Evolutionary conservation across 2,888 invertebrate genomes (phyloP), one percentile per base, ranked within the genome.

Genomic region (Cataglyphis rosenhaueri): DNA sequence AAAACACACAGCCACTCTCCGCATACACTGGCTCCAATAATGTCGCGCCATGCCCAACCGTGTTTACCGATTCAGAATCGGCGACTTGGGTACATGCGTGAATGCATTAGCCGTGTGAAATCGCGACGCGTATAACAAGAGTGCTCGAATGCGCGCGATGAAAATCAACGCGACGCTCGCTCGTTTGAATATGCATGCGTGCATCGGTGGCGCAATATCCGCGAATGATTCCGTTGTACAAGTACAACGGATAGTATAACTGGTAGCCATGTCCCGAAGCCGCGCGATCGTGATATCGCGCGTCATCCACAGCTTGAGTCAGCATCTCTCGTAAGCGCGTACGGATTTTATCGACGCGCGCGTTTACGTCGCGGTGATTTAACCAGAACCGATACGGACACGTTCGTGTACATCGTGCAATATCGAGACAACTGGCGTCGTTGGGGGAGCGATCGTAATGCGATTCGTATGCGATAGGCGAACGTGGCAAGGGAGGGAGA

Each of bases 101-200:
- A 76, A 76, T 76, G 65, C 76, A 78, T 74, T 65, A 73, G 61
- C n/a, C 66, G 66, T 21, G 48, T 64, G 71, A 64, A 65, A 76
- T 75, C 65, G 62, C 48, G 55, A 78, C 62, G 73, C 68, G 85
- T 68, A 57, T 66, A 52, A 61, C 52, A 74, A 76, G 85, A 68
- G 82, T 70, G 78, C 76, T 74, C 48, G 41, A 71, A 57, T 59
- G 73, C 81, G 29, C 41, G 52, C 55, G 55, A 55, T 48, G 75
- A 64, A 84, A 73, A 84, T 65, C 76, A 68, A 79, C 71, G 79
- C 44, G 29, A 15, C 18, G 48, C 48, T n/a, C 48, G 48, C 21
- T 35, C 73, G 57, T 64, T 78, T 85, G 64, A 85, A 75, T 85
- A 85, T 85, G 73, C 82, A 76, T 76, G 71, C 76, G 41, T 55